Conservation (phyloP, 2,888 invertebrate genomes). For the Dryocosmus kuriphilus region DNA sequence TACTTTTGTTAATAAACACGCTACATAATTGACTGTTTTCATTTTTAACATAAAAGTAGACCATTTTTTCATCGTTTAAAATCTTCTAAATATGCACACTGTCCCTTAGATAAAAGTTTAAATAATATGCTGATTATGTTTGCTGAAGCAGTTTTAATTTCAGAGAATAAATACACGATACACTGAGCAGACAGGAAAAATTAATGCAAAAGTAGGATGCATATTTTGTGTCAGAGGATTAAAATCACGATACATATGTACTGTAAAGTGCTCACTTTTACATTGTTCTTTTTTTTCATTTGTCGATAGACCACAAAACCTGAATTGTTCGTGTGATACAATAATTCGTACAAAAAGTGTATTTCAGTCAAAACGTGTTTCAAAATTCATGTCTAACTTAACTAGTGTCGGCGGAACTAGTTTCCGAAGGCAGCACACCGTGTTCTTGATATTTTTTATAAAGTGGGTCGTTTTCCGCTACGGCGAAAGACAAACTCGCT, state of each 20-base stretch:
- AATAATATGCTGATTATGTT: neutral
- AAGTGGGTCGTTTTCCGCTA: slow-evolving; percentile 87
- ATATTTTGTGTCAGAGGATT: neutral
- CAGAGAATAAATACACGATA: slow-evolving; percentile 16
- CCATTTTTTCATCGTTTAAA: too few species aligned
- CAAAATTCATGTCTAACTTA: slow-evolving; percentile 45
- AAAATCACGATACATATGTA: neutral
- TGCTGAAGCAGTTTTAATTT: slow-evolving; percentile 5
- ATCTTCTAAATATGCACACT: too few species aligned
- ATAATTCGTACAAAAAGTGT: slow-evolving; percentile 30
- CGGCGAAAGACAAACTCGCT: slow-evolving; percentile 88
- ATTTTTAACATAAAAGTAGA: slow-evolving; percentile 7
- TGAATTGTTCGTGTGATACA: slow-evolving; percentile 2
- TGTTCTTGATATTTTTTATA: slow-evolving; percentile 83
- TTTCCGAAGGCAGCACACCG: slow-evolving; percentile 75
- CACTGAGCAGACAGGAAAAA: neutral
- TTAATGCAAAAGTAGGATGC: neutral
- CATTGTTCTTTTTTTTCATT: neutral
- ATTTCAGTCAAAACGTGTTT: slow-evolving; percentile 26
- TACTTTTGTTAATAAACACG: slow-evolving; percentile 30
- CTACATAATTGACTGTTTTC: neutral
- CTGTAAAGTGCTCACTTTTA: neutral
- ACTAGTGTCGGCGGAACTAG: slow-evolving; percentile 45
- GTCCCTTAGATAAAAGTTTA: neutral
- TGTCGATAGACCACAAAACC: neutral